phyloP scores from a whole-genome alignment of 2,888 invertebrate genomes.

The Patella depressa region DNA sequence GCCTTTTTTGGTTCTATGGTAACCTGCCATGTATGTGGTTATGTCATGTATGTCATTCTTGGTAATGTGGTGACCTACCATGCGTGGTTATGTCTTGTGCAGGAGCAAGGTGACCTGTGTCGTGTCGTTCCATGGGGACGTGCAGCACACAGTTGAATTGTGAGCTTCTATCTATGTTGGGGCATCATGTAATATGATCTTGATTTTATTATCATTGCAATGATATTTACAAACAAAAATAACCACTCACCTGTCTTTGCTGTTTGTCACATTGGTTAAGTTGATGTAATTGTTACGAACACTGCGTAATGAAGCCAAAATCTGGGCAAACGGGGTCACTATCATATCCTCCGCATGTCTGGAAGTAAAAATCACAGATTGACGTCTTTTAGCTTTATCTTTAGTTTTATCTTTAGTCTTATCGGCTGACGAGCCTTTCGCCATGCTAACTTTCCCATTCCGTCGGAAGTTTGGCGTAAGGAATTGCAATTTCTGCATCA shows the following conservation, averaged over 20 bases:
- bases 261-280: constrained; percentile 84
- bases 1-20: too few species aligned
- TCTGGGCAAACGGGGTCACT: constrained; percentile 99
- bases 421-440: constrained; percentile 23
- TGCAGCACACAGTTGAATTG: too few species aligned
- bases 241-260: constrained; percentile 61
- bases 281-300: constrained; percentile 97
- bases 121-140: too few species aligned
- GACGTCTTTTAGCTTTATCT: constrained; percentile 29
- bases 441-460: constrained; percentile 27
- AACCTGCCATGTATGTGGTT: too few species aligned
- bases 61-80: too few species aligned
- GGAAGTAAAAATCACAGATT: constrained; percentile 71
- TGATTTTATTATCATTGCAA: too few species aligned
- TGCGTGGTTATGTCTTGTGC: too few species aligned
- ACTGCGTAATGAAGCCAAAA: constrained; percentile 97
- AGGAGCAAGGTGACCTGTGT: too few species aligned
- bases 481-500: constrained; percentile 32
- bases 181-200: too few species aligned
- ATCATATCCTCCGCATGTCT: constrained; percentile 99
- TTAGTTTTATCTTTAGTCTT: constrained; percentile 24
- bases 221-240: too few species aligned
- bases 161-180: too few species aligned
- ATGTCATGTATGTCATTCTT: too few species aligned
- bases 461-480: constrained; percentile 30